Conservation (phyloP, 2,113 vertebrate species). For the Protobothrops flavoviridis region DNA sequence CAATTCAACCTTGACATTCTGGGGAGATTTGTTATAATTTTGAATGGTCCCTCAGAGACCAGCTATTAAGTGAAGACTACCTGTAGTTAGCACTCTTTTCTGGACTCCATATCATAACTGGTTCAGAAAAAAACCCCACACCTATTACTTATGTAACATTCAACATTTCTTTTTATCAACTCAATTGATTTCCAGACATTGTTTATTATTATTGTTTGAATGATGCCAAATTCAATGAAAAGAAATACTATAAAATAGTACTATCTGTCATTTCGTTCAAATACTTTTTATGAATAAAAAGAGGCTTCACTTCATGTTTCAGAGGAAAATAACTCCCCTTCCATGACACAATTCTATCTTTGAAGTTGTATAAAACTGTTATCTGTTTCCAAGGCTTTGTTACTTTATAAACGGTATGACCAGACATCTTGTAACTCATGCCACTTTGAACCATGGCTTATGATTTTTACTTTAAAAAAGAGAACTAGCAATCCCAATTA, state of each 20-base stretch:
- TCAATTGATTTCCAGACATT: constrained; percentile 10
- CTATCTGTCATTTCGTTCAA: neutral
- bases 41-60: neutral
- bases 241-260: neutral
- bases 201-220: constrained; percentile 16
- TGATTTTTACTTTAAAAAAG: constrained; percentile 25
- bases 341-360: neutral
- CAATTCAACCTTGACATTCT: neutral
- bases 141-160: neutral
- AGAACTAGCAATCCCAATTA: constrained; percentile 27
- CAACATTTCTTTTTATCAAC: neutral
- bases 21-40: neutral
- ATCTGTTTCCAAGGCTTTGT: neutral
- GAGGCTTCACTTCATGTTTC: neutral
- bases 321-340: neutral
- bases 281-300: neutral
- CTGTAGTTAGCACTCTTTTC: neutral
- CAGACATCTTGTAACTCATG: neutral
- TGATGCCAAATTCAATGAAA: neutral
- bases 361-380: neutral
- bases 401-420: neutral
- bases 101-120: neutral
- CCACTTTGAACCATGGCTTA: neutral
- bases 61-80: neutral
- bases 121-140: neutral